Conservation (phyloP, 2,113 vertebrate species). For the Atrichornis clamosus region DNA sequence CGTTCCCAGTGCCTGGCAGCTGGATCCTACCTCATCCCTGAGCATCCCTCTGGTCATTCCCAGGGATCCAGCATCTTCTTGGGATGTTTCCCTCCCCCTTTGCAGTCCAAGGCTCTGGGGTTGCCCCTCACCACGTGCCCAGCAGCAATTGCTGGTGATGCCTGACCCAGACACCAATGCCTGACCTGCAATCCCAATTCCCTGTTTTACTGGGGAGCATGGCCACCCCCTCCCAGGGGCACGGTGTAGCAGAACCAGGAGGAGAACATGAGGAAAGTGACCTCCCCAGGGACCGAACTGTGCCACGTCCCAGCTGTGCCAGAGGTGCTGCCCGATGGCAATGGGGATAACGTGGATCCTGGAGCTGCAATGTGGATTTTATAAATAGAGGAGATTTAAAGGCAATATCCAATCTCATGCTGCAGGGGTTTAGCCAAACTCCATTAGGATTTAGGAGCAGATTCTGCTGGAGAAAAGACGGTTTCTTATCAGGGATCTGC, state of each 20-base stretch:
- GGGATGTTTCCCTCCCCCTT: neutral
- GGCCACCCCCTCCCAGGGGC: neutral
- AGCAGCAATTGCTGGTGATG: fast-evolving
- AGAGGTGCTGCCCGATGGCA: neutral
- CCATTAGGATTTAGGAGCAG: constrained; percentile 15
- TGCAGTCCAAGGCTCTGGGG: neutral
- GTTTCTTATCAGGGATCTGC: neutral
- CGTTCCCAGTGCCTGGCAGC: neutral
- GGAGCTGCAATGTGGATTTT: neutral
- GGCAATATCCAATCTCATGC: neutral
- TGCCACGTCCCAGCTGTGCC: fast-evolving
- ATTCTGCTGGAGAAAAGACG: neutral
- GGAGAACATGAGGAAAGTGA: neutral
- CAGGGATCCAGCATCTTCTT: neutral
- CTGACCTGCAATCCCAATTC: fast-evolving
- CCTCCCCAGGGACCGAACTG: neutral
- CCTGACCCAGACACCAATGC: neutral
- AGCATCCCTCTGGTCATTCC: neutral
- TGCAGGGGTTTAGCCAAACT: neutral
- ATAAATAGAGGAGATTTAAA: neutral
- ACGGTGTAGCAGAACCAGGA: neutral
- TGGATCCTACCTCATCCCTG: neutral
- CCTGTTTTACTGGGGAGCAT: neutral
- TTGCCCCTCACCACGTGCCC: fast-evolving
- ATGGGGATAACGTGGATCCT: fast-evolving